A percentile compares a stretch with the other conserved stretches of the same genome.
phyloP scores from a whole-genome alignment of 2,113 vertebrate species.

The Neopipo cinnamomea region DNA sequence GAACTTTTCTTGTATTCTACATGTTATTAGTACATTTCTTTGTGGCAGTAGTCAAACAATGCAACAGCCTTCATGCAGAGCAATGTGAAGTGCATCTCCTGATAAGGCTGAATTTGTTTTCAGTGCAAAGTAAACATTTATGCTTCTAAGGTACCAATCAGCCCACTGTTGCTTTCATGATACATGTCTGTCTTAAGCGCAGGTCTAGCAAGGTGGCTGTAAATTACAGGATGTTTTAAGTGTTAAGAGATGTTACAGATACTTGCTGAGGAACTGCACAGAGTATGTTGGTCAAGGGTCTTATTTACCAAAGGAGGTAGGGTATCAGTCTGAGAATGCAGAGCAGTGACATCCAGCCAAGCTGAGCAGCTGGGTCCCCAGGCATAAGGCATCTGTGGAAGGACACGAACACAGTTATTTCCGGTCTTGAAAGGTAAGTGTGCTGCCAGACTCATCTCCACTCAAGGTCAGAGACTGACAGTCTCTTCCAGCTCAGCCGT shows the following conservation, averaged over 20 bases:
- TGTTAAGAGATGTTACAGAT: not conserved
- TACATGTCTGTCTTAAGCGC: not conserved
- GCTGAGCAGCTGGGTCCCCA: not conserved
- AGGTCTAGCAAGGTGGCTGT: not conserved
- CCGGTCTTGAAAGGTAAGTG: constrained; percentile 38
- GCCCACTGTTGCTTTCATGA: not conserved
- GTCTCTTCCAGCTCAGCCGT: not conserved
- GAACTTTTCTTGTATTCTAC: not conserved
- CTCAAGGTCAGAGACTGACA: constrained; percentile 15
- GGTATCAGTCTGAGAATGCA: not conserved
- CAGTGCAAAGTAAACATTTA: not conserved
- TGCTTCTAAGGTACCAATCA: not conserved
- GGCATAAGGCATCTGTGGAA: not conserved
- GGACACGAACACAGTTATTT: not conserved
- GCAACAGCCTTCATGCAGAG: not conserved
- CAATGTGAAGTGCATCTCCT: not conserved
- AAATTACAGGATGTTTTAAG: not conserved
- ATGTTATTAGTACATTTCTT: not conserved
- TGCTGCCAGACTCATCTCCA: not conserved
- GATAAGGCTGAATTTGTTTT: not conserved
- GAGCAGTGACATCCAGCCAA: not conserved
- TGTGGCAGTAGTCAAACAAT: not conserved
- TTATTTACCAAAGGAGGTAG: not conserved
- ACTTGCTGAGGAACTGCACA: not conserved
- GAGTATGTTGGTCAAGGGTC: not conserved